phyloP scores from a whole-genome alignment of 92 coral and sea anemone species.

The Phenganax marumi region DNA sequence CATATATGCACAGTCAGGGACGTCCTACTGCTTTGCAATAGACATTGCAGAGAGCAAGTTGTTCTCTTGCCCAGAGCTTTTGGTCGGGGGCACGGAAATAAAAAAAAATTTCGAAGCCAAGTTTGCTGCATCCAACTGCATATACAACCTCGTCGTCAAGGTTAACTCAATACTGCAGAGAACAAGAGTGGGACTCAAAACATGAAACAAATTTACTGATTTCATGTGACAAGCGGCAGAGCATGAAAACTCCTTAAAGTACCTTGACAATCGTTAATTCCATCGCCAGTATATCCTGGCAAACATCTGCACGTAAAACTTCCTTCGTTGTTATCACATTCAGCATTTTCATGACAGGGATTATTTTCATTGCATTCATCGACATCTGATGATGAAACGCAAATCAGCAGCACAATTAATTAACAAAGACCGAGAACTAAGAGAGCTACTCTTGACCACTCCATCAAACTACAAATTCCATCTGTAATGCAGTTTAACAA shows the following conservation, averaged over 20 bases:
- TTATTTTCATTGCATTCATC: conserved; percentile 66
- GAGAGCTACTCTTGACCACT: no score
- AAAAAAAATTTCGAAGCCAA: no score
- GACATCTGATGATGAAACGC: conserved; percentile 50
- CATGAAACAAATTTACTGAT: not conserved
- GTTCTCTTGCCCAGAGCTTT: no score
- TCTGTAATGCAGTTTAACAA: not conserved
- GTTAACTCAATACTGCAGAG: no score
- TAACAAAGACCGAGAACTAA: no score
- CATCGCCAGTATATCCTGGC: conserved; percentile 4
- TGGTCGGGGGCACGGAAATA: no score
- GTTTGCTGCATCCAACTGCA: no score
- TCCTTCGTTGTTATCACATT: conserved; percentile 70
- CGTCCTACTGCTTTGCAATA: no score
- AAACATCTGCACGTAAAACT: conserved; percentile 63
- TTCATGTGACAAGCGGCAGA: not conserved
- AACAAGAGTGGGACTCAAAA: no score
- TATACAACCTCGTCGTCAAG: no score
- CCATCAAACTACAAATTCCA: not conserved
- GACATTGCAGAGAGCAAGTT: no score
- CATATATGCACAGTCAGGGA: no score
- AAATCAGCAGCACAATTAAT: not conserved
- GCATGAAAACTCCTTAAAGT: not conserved
- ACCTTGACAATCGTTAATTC: conserved; percentile 1
- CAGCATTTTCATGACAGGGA: conserved; percentile 71